These are phyloP conservation scores for Oxycera nigricornis DNA, from an alignment of 2,888 invertebrate species.

Conservation along the genomic window DNA sequence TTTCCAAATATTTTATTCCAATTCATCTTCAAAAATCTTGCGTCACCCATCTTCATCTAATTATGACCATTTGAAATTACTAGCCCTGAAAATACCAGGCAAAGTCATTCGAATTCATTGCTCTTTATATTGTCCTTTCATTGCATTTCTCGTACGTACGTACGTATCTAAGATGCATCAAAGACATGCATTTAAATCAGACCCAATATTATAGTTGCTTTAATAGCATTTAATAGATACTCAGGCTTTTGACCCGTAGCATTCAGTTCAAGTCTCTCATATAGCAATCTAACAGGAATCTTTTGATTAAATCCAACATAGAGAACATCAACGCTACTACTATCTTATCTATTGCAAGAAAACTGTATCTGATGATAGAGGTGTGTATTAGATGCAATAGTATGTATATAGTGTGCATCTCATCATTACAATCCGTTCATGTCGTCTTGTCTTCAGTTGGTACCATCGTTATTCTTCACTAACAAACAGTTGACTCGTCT, in stretches of 20 bases:
- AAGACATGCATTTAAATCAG: constrained; percentile 29
- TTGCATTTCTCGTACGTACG: background rate
- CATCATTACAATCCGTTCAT: constrained; percentile 24
- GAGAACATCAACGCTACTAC: background rate
- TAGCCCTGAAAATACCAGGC: no score
- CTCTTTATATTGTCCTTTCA: background rate
- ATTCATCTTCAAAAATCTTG: no score
- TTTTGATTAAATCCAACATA: background rate
- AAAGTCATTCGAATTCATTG: no score
- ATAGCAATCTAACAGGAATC: constrained; percentile 15
- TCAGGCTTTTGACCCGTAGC: background rate
- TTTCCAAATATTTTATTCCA: background rate
- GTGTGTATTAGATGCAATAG: background rate
- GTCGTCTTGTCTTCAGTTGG: background rate
- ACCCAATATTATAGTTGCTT: constrained; percentile 19
- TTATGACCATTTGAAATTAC: no score
- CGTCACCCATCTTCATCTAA: no score
- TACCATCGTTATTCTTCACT: background rate
- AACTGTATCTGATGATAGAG: constrained; percentile 29
- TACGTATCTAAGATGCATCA: background rate
- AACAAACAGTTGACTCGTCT: constrained; percentile 34
- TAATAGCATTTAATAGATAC: constrained; percentile 21
- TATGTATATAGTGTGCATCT: constrained; percentile 1
- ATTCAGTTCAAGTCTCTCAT: constrained; percentile 3
- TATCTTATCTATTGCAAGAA: background rate